Conservation (phyloP, 1,140 invertebrate species). For the Drosophila fuyamai region DNA sequence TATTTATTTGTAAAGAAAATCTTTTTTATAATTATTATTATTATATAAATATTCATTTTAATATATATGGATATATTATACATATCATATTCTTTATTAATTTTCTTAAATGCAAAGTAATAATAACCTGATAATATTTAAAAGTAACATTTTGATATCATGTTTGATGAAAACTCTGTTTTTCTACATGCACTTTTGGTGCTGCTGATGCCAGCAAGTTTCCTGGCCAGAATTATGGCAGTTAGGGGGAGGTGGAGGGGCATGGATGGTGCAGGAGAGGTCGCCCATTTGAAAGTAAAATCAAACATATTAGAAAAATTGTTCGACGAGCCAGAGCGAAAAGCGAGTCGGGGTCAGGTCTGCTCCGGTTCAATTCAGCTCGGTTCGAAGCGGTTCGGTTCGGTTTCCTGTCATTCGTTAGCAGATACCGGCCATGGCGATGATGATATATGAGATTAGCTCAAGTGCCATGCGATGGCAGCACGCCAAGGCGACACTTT, state of each 20-base stretch:
- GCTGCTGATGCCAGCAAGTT: conserved; percentile 78
- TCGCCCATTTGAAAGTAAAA: conserved; percentile 81
- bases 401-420: conserved; percentile 50
- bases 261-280: conserved; percentile 26
- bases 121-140: too few species aligned
- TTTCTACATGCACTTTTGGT: conserved; percentile 5
- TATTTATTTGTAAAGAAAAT: too few species aligned
- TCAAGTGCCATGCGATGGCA: conserved; percentile 74
- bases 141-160: too few species aligned
- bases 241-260: not conserved
- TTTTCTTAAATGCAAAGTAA: too few species aligned
- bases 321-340: conserved; percentile 29
- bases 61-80: too few species aligned
- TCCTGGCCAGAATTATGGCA: conserved; percentile 73
- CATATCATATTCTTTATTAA: too few species aligned
- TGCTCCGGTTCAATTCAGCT: conserved; percentile 9
- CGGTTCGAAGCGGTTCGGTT: conserved; percentile 17
- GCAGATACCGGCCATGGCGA: conserved; percentile 64
- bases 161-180: not conserved
- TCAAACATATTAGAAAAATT: conserved; percentile 80
- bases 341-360: conserved; percentile 18
- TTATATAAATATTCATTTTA: too few species aligned
- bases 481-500: conserved; percentile 77
- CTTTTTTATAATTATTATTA: too few species aligned
- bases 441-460: conserved; percentile 81